Evolutionary conservation across 1,140 invertebrate genomes (phyloP).

Genomic region (Camponotus floridanus): DNA sequence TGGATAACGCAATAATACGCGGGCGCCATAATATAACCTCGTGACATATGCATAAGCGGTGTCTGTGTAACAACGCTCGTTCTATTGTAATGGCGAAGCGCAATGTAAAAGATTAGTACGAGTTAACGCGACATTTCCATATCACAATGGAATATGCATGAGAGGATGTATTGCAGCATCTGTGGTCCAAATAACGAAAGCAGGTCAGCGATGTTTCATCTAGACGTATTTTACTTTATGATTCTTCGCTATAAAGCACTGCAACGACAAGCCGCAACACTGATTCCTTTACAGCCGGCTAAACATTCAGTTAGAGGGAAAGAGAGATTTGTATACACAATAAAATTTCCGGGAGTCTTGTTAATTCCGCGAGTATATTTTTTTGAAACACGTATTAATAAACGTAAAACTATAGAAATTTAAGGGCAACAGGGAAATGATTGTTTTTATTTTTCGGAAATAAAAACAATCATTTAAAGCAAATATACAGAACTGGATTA

Average conservation of each 20-base stretch:
- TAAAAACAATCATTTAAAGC: background rate
- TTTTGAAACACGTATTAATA: background rate
- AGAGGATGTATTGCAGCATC: constrained; percentile 37
- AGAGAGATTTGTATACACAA: background rate
- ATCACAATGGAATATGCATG: constrained; percentile 52
- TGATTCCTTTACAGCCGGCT: constrained; percentile 3
- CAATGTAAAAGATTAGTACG: constrained; percentile 54
- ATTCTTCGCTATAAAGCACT: background rate
- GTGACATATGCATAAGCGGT: constrained; percentile 39
- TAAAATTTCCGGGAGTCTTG: background rate
- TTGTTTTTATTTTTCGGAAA: constrained; percentile 7
- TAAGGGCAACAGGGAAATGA: no score
- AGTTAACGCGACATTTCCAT: constrained; percentile 63
- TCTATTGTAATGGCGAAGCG: constrained; percentile 48
- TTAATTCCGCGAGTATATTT: constrained; percentile 4
- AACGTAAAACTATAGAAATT: background rate
- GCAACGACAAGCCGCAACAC: background rate
- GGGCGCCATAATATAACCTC: constrained; percentile 19
- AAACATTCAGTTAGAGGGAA: background rate
- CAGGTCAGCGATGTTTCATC: constrained; percentile 49
- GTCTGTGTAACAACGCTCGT: constrained; percentile 26
- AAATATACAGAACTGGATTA: constrained; percentile 13
- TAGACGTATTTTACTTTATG: constrained; percentile 49
- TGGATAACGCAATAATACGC: constrained; percentile 10
- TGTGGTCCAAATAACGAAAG: constrained; percentile 50